These are phyloP conservation scores for Oscheius sp. DNA, from an alignment of 1,140 invertebrate species.

Conservation along the genomic window DNA sequence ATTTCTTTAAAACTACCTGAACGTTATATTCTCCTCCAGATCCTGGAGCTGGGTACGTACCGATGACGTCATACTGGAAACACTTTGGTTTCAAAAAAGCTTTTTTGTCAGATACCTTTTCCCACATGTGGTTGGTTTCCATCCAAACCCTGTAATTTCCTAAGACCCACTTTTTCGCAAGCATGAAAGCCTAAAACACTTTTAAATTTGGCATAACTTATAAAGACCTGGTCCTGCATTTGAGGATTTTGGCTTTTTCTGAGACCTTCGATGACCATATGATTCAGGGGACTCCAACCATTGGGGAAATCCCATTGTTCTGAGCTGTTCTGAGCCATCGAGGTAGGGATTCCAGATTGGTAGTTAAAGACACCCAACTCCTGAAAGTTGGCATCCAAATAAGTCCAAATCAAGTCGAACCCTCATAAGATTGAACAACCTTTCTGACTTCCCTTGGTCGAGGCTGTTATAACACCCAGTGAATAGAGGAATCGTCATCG, in stretches of 20 bases:
- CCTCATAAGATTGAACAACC: constrained; percentile 68
- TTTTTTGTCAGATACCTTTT: constrained; percentile 36
- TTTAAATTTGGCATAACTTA: background rate
- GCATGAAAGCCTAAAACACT: constrained; percentile 67
- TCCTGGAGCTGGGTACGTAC: constrained; percentile 64
- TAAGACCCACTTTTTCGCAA: constrained; percentile 77
- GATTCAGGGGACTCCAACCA: constrained; percentile 84
- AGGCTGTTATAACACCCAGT: constrained; percentile 65
- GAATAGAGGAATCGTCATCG: constrained; percentile 81
- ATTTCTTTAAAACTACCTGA: constrained; percentile 36
- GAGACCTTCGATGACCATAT: constrained; percentile 75
- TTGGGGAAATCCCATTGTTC: constrained; percentile 94
- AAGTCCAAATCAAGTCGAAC: background rate
- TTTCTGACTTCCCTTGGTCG: constrained; percentile 64
- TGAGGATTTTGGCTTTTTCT: constrained; percentile 50
- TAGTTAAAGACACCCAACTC: constrained; percentile 66
- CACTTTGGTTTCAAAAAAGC: background rate
- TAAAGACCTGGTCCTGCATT: constrained; percentile 34
- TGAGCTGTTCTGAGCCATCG: constrained; percentile 73
- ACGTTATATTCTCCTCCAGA: constrained; percentile 84
- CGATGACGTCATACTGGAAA: constrained; percentile 48
- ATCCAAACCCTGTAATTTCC: constrained; percentile 79
- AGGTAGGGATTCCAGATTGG: constrained; percentile 76
- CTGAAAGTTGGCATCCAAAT: constrained; percentile 7
- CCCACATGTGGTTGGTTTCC: constrained; percentile 69